Evolutionary conservation across 1,140 invertebrate species (phyloP).

Genomic region (Cherax destructor): DNA sequence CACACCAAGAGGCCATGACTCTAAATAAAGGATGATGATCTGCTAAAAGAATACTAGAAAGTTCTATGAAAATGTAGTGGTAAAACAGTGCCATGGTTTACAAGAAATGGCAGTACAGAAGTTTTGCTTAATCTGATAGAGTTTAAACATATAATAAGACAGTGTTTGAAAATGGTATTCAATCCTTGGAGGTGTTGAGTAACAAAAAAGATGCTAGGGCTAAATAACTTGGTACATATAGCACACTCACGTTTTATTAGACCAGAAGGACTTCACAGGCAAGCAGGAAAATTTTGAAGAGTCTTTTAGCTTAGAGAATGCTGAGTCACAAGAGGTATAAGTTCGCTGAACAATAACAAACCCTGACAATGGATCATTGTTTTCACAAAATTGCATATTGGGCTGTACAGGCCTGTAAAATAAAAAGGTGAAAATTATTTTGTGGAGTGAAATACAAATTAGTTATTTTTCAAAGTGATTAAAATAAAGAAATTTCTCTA

Average conservation of each 20-base stretch:
- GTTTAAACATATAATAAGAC: too few relatives aligned
- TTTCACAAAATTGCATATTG: background rate
- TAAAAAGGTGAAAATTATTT: background rate
- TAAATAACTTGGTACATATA: too few relatives aligned
- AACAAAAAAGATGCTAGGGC: too few relatives aligned
- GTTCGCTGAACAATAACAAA: background rate
- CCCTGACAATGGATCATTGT: background rate
- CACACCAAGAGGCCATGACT: too few relatives aligned
- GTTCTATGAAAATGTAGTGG: too few relatives aligned
- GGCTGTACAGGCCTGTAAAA: constrained; percentile 2
- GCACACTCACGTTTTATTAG: background rate
- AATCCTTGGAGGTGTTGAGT: too few relatives aligned
- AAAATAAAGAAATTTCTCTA: background rate
- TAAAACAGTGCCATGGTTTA: too few relatives aligned
- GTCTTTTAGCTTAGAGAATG: background rate
- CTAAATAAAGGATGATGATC: too few relatives aligned
- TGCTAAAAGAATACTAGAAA: too few relatives aligned
- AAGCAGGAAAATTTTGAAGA: background rate
- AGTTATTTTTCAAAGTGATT: background rate
- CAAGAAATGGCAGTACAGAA: too few relatives aligned
- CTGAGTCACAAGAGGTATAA: background rate
- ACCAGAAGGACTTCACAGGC: background rate
- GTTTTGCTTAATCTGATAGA: too few relatives aligned
- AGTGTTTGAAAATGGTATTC: too few relatives aligned
- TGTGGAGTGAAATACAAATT: background rate